Evolutionary conservation across 2,113 vertebrate species (phyloP), one percentile per base, ranked within the genome.

Genomic region (Murina feae): DNA sequence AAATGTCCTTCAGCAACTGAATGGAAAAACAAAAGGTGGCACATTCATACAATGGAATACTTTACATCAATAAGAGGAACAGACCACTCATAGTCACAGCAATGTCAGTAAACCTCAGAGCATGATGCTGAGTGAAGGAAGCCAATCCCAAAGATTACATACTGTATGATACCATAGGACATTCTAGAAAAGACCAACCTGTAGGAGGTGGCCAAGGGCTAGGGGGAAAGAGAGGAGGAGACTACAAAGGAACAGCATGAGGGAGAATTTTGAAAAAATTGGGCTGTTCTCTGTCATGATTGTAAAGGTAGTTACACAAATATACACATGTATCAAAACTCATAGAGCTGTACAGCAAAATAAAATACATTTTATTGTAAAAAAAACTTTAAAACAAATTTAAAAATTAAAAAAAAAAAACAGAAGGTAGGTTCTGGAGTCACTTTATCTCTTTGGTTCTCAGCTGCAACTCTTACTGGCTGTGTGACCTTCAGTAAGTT

Each of bases 211-310:
- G 37, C 4, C 53, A 21, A 63, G 23, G 25, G 12, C 11, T 3
- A 21, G 2, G 2, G 13, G 2, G 6, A 2, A 10, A 11, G 35
- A 23, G 6, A 37, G 0, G 0, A 25, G 4, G 10, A 5, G 17
- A 23, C 10, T 8, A 37, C 4, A 30, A 49, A 69, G 23, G 17
- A 55, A 78, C 9, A 75, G 23, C 30, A 1, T 9, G 37, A n/a
- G 17, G 39, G 42, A 17, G 6, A 18, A 6, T 17, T 79, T 20
- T 5, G 65, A 51, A 55, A 80, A 20, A 28, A 47, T 5, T 17
- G 9, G n/a, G 9, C 28, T 37, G 8, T 60, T 68, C 68, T 28
- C 30, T 21, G 35, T 25, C 47, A 21, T 28, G 11, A 14, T 2
- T 16, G 5, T 55, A 20, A 68, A 72, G 20, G 14, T 3, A 9